phyloP scores from a whole-genome alignment of 2,113 vertebrate genomes.

The Helogale parvula region DNA sequence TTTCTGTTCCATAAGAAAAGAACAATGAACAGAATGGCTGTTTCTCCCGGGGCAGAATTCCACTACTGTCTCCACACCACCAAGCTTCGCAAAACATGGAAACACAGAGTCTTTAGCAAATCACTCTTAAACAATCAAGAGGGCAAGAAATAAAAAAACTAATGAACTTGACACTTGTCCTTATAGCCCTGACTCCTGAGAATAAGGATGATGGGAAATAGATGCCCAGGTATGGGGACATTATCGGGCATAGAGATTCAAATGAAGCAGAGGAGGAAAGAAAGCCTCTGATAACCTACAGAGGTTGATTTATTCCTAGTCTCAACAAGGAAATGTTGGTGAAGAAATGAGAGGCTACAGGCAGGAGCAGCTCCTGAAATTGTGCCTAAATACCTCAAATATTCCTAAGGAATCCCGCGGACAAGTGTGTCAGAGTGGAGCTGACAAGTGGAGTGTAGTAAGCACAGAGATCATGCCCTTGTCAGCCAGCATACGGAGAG shows the following conservation, averaged over 20 bases:
- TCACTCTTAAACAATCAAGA: constrained; percentile 28
- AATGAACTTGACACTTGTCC: neutral
- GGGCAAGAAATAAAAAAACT: neutral
- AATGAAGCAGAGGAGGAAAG: neutral
- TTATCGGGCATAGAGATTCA: neutral
- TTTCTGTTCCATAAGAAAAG: neutral
- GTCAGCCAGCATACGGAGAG: constrained; percentile 61
- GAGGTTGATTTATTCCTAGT: neutral
- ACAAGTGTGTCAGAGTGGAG: constrained; percentile 22
- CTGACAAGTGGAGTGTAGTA: constrained; percentile 69
- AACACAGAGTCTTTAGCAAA: neutral
- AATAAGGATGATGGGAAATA: neutral
- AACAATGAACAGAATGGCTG: neutral
- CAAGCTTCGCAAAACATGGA: constrained; percentile 10
- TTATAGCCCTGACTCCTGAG: neutral
- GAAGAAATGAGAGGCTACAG: constrained; percentile 43
- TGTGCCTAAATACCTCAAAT: constrained; percentile 24
- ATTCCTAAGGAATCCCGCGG: constrained; percentile 7
- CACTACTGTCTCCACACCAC: neutral
- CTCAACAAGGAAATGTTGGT: neutral
- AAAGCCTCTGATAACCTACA: neutral
- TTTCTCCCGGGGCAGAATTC: neutral
- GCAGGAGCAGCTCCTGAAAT: constrained; percentile 1
- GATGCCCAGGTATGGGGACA: neutral
- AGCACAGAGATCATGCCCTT: constrained; percentile 52